Evolutionary conservation across 92 coral and sea anemone species (phyloP).

Genomic region (Blastomussa wellsi): DNA sequence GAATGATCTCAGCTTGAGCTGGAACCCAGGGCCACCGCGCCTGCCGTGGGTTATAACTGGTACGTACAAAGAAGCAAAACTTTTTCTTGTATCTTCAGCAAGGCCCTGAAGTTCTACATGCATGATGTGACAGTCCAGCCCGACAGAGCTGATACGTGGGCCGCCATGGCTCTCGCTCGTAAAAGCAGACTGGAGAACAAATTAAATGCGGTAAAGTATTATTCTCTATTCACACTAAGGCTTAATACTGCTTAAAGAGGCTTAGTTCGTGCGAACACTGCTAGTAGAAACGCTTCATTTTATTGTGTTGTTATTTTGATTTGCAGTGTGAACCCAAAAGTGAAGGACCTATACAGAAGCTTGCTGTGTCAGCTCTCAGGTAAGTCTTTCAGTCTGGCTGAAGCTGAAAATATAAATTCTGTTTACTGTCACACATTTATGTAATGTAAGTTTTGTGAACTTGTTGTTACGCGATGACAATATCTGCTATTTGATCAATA

Average conservation of each 20-base stretch:
- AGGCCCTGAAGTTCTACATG: conserved; percentile 98
- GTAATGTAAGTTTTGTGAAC: too few relatives aligned
- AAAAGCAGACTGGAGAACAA: conserved; percentile 95
- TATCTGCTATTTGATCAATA: too few relatives aligned
- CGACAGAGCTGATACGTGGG: conserved; percentile 97
- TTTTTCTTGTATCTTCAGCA: conserved; percentile 49
- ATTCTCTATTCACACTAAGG: not conserved
- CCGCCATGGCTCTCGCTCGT: conserved; percentile 96
- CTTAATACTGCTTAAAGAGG: not conserved
- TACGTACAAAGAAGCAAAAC: too few relatives aligned
- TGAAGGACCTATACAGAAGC: conserved; percentile 98
- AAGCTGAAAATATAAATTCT: not conserved
- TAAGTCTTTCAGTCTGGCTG: conserved; percentile 18
- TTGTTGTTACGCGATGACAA: not conserved
- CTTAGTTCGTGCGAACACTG: too few relatives aligned
- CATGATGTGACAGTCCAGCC: conserved; percentile 95
- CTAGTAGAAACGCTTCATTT: too few relatives aligned
- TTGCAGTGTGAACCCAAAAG: conserved; percentile 96
- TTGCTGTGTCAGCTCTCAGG: conserved; percentile 94
- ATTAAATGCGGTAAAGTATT: conserved; percentile 77
- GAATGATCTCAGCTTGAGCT: too few relatives aligned
- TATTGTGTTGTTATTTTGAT: not conserved
- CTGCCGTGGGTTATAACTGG: too few relatives aligned
- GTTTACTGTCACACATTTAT: too few relatives aligned
- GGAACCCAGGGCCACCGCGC: too few relatives aligned